Evolutionary conservation across 2,797 vertebrate species (phyloP), one percentile per base, ranked within the genome.

Genomic region (Chiroxiphia lanceolata): DNA sequence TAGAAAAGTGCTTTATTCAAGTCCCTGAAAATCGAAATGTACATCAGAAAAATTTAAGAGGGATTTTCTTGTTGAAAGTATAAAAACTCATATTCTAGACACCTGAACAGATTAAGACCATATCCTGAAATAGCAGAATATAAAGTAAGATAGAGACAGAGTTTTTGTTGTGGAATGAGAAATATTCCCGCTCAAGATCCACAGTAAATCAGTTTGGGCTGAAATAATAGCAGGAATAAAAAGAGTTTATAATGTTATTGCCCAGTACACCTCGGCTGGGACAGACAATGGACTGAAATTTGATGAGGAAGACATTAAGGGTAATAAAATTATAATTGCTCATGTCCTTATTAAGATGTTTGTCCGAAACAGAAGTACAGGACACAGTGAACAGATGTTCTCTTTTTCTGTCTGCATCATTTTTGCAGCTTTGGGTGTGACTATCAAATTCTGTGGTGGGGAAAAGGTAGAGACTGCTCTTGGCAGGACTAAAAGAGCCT

Each of bases 231-330:
- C 38, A 87, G 61, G 47, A 85, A 63, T 78, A 23, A 42, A 48
- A 83, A 77, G 60, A 61, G 18, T 23, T 93, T 80, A 13, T 69
- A 69, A 53, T 70, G 26, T 70, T 94, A 67, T 61, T 94, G 45
- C 16, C 19, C 50, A 65, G 1, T 86, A 70, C 29, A 42, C 75
- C 45, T 92, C 5, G 3, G 38, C 34, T 69, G 51, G 42, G 60
- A 56, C 69, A 92, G 94, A 63, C 34, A 69, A 20, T 63, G 44
- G 78, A 88, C 69, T 86, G 75, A 83, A 92, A 96, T 88, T 59
- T 42, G 61, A 93, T 80, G 72, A 95, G 84, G 87, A 93, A 88
- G 72, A 57, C 48, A 70, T 90, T 89, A 91, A 77, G 77, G 27
- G 16, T 82, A 95, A 95, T 54, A 80, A 59, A 64, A 93, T 85